Evolutionary conservation across 2,888 invertebrate species (phyloP), one percentile per base, ranked within the genome.

Genomic region (Caenorhabditis japonica): DNA sequence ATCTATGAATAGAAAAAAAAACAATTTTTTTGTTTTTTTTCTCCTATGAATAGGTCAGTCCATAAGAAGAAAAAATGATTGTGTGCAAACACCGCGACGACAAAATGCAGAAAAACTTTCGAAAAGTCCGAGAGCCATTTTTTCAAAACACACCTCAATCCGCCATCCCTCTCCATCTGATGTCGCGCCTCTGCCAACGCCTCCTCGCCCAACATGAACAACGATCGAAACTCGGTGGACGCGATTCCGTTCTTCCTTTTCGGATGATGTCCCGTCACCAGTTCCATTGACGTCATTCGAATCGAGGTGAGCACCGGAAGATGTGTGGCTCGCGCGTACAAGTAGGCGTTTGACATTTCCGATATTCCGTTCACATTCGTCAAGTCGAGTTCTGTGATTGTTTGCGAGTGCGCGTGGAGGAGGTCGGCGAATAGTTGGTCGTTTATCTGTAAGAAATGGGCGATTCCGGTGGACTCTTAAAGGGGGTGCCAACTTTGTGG

Each of bases 141-240:
- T n/a, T 5, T 15, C 27, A 3, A 36, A 34, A 52, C 3, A 17
- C 10, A 34, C 33, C 30, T 30, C 10, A 30, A 30, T 30, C 30
- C 30, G 8, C 66, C 66, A 5, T 66, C 64, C n/a, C 53, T 15
- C 4, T 64, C 64, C 13, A 58, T 49, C 13, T 58, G 61, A 21
- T 64, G 43, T 5, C 52, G 8, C 1, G 75, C 75, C 10, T 69
- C 75, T 2, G 58, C 71, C 13, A 83, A 60, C 15, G 80, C 81
- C 23, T 79, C 79, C 23, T 79, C 83, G 4, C 81, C 77, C 12
- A 83, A 53, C 68, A 82, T 76, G 15, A 81, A 77, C 8, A 78
- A 49, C 15, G 66, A 49, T 38, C 75, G 53, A 33, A 68, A 51
- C 19, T 80, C 79, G 17, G 78, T 56, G 4, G 75, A 47, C 0